A percentile compares a stretch with the other conserved stretches of the same genome.
These are phyloP conservation scores for Turnix velox DNA, from an alignment of 2,113 vertebrate species.

Conservation along the genomic window DNA sequence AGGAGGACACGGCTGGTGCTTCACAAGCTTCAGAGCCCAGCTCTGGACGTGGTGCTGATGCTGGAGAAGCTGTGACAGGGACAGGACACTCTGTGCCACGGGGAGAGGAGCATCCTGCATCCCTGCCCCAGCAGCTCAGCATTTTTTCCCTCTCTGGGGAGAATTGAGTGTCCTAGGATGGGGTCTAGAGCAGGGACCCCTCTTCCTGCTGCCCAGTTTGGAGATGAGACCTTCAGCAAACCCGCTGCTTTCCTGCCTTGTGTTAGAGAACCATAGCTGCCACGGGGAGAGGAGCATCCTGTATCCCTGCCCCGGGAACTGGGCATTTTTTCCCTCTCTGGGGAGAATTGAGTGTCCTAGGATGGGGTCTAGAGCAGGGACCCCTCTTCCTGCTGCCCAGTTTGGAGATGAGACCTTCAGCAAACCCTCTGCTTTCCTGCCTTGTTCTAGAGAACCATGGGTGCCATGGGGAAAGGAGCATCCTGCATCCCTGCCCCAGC, in stretches of 20 bases:
- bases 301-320: not conserved
- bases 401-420: not conserved
- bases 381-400: not conserved
- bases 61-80: not conserved
- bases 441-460: too few species aligned
- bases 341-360: not conserved
- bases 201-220: not conserved
- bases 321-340: accelerated
- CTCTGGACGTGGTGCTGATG: not conserved
- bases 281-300: not conserved
- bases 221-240: too few species aligned
- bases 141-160: accelerated
- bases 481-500: accelerated
- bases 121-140: not conserved
- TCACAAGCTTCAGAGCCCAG: accelerated
- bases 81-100: accelerated
- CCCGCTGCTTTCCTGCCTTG: too few species aligned
- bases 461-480: not conserved
- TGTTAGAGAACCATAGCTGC: too few species aligned
- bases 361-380: not conserved
- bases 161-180: not conserved
- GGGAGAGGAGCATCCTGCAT: not conserved
- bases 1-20: not conserved
- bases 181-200: not conserved
- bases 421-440: too few species aligned